Base-by-base conservation (phyloP, 2,888 invertebrate genomes). In the Nezara viridula region DNA sequence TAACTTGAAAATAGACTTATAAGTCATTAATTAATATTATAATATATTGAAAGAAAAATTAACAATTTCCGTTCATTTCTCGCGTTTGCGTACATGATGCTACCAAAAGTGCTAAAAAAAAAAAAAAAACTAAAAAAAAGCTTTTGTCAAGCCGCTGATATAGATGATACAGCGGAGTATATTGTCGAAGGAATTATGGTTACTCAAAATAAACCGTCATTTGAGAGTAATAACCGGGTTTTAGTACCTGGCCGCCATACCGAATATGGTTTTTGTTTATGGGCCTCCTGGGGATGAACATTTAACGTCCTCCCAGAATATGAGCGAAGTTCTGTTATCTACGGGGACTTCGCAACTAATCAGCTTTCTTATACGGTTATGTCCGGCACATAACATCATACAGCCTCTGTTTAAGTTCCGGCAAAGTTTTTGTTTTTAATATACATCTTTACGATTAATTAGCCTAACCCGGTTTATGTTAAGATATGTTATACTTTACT, bases 361-460 rank as follows among this genome's bases (percentile, higher is more conserved):
- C 81, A 47, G 81, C 81, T 81, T 81, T 81, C 81, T 81, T 81
- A 81, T 81, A 47, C 40, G 44, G 81, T 81, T 81, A 81, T 81
- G 81, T 24, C 81, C 10, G 24, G n/a, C 44, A n/a, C 44, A 44
- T 81, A 81, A 81, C 21, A 81, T 44, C 81, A n/a, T 47, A 47
- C n/a, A 44, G 81, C n/a, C 14, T 44, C n/a, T 47, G 19, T 81
- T 81, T 16, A 24, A 81, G 81, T 14, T 44, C 81, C 3, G 44
- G 12, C 21, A 44, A 47, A 44, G 44, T 81, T 40, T 81, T 81
- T 24, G 6, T 37, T 73, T 32, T 73, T 73, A 21, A 37, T 19
- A 37, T 37, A 37, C 32, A 2, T 19, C 16, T 37, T 37, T 37
- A 73, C 21, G 32, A 73, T 32, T 21, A 73, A 73, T 73, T 73